Conservation (phyloP, 2,888 invertebrate species). For the Plagodis dolabraria region DNA sequence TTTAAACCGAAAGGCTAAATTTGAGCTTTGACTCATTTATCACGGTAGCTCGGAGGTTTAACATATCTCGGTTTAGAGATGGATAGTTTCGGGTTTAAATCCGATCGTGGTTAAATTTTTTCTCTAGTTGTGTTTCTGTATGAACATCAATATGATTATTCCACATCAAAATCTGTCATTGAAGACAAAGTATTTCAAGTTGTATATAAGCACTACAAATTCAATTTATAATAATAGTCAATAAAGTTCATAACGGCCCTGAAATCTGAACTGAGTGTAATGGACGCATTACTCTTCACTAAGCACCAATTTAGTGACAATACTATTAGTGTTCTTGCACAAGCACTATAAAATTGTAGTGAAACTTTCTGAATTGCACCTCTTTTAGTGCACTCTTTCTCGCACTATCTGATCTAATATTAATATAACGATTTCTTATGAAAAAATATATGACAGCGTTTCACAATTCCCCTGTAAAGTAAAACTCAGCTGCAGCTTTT, state of each 20-base stretch:
- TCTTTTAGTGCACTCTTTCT: slow-evolving; percentile 61
- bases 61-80: too few relatives aligned
- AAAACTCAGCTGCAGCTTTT: neutral
- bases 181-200: neutral
- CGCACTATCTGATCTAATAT: slow-evolving; percentile 43
- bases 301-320: slow-evolving; percentile 55
- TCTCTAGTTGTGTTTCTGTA: too few relatives aligned
- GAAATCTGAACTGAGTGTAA: slow-evolving; percentile 30
- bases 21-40: too few relatives aligned
- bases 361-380: slow-evolving; percentile 51
- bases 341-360: slow-evolving; percentile 59
- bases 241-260: neutral
- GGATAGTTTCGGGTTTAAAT: too few relatives aligned
- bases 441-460: neutral
- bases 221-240: neutral
- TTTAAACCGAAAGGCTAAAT: too few relatives aligned
- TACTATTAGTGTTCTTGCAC: slow-evolving; percentile 60
- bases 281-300: slow-evolving; percentile 47
- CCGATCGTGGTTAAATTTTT: too few relatives aligned
- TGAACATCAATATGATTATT: too few relatives aligned
- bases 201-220: neutral
- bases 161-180: too few relatives aligned
- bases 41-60: too few relatives aligned
- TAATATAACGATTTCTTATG: slow-evolving; percentile 7
- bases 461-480: neutral